Base-by-base conservation (phyloP, 2,888 invertebrate genomes). In the Clostera curtula region DNA sequence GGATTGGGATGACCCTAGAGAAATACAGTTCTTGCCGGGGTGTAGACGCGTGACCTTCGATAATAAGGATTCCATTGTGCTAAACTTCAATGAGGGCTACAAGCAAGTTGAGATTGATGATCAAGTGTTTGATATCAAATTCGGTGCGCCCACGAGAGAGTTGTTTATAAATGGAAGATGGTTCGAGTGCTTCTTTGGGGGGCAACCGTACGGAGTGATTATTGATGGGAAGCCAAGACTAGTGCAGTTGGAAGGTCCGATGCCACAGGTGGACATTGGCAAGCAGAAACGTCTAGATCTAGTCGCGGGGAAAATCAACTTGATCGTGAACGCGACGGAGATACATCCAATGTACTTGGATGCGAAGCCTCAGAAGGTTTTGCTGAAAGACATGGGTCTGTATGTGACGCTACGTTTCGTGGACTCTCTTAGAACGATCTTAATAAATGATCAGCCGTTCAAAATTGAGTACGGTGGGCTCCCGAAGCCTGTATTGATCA, bases 251-350 rank as follows among this genome's bases (percentile, higher is more conserved):
- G 93, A 93, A 50, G 97, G 97, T 0, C 95, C 96, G 0, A 89
- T 96, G 3, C 98, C 98, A 0, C 95, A 95, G 73, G 97, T 98
- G 0, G 93, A 93, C 64, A 95, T 98, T 34, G 93, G 96, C 0
- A 89, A 89, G 16, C 77, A 72, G 1, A 89, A 90, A 46, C 86
- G 95, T 13, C 90, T 88, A 7, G 96, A 97, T 66, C 79, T 97
- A 21, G 92, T 94, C 1, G 90, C 91, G 1, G 95, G 93, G 0
- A 93, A 93, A 75, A 92, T 95, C 31, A 92, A 91, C 62, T 83
- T 95, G 33, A 92, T 95, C 27, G 88, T 95, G 3, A 91, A 96
- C 65, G 95, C 93, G 0, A 88, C 88, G 28, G 88, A 88, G 27
- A 89, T 93, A 70, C 88, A 91, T 39, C 92, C 94, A 0, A 88